These are phyloP conservation scores for Hydractinia echinata DNA, from an alignment of 30 jellyfish, hydroid and myxozoan genomes.

Conservation along the genomic window DNA sequence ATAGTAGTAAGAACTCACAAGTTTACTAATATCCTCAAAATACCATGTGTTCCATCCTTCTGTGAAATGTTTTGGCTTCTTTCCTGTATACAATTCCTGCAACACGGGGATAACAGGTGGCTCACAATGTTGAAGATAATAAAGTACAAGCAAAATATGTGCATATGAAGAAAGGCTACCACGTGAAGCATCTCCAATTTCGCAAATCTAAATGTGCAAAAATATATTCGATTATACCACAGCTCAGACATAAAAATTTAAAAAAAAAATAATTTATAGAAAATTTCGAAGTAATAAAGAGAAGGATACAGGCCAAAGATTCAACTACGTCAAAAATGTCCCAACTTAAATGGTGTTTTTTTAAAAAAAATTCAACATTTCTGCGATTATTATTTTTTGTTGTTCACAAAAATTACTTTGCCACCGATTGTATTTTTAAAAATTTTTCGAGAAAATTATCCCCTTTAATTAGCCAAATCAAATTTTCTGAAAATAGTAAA, in stretches of 20 bases:
- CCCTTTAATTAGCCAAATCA: too few relatives aligned
- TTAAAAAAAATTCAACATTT: too few relatives aligned
- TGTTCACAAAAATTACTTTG: too few relatives aligned
- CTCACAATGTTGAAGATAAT: slow-evolving; percentile 57
- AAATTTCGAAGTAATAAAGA: neutral
- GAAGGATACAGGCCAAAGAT: too few relatives aligned
- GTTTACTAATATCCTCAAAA: slow-evolving; percentile 24
- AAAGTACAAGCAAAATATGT: slow-evolving; percentile 62
- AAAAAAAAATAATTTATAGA: neutral
- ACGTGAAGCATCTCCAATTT: slow-evolving; percentile 94
- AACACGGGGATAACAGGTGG: slow-evolving; percentile 90
- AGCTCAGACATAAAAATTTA: neutral
- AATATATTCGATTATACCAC: too few relatives aligned
- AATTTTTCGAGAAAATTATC: too few relatives aligned
- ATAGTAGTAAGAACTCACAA: slow-evolving; percentile 13
- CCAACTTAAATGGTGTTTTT: too few relatives aligned
- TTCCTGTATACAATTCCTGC: slow-evolving; percentile 43
- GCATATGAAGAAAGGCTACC: slow-evolving; percentile 95
- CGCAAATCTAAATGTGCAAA: slow-evolving; percentile 40
- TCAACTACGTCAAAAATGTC: too few relatives aligned
- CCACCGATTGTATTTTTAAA: too few relatives aligned
- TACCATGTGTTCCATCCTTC: slow-evolving; percentile 87
- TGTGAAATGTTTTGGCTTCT: slow-evolving; percentile 13
- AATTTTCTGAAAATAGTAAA: too few relatives aligned
- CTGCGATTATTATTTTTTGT: too few relatives aligned